phyloP scores from a whole-genome alignment of 2,888 invertebrate genomes.

The Podabrus alpinus region DNA sequence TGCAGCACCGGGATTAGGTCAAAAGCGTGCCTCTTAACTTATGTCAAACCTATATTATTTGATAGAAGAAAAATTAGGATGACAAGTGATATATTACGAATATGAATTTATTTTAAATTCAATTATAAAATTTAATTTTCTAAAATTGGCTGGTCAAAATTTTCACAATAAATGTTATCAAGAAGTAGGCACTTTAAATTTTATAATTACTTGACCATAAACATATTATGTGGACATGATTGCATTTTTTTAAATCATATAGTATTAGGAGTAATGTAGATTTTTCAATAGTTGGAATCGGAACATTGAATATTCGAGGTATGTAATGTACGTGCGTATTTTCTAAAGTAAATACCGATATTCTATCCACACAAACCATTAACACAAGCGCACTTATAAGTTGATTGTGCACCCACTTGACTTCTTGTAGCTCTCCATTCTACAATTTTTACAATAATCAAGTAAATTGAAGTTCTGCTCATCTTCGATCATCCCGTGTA shows the following conservation, averaged over 20 bases:
- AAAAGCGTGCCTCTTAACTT: constrained; percentile 7
- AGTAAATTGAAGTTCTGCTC: not conserved
- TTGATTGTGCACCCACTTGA: not conserved
- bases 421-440: not conserved
- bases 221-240: too few species aligned
- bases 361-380: not conserved
- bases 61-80: not conserved
- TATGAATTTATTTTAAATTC: not conserved
- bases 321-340: not conserved
- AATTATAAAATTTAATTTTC: not conserved
- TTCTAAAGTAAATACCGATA: not conserved
- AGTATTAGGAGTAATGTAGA: too few species aligned
- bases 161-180: too few species aligned
- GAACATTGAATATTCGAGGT: too few species aligned
- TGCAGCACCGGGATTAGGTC: constrained; percentile 15
- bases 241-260: too few species aligned
- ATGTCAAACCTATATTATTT: not conserved
- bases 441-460: not conserved
- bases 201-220: too few species aligned
- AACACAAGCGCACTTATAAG: not conserved
- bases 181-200: too few species aligned
- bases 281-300: too few species aligned
- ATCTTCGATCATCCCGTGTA: not conserved
- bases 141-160: not conserved
- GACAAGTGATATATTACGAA: not conserved